phyloP scores from a whole-genome alignment of 2,888 invertebrate genomes.

The Ceratothoa steindachneri region DNA sequence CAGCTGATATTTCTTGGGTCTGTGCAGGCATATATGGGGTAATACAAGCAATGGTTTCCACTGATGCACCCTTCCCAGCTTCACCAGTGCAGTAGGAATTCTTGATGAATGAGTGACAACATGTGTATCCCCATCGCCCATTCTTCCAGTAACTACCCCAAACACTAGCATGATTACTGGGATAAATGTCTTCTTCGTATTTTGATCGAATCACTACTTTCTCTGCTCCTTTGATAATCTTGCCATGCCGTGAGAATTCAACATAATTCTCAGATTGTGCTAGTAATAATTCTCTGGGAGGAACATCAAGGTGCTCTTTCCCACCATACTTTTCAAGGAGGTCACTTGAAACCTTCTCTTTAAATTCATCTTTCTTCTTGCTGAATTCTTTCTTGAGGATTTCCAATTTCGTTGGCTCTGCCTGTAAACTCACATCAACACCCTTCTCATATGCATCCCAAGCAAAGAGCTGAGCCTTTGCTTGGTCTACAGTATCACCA shows the following conservation, averaged over 20 bases:
- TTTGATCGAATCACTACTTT: constrained; percentile 76
- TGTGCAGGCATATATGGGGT: not conserved
- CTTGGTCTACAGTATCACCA: constrained; percentile 88
- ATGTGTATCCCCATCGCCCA: constrained; percentile 93
- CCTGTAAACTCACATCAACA: constrained; percentile 88
- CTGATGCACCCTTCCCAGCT: constrained; percentile 58
- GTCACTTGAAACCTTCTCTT: constrained; percentile 72
- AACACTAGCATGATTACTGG: constrained; percentile 88
- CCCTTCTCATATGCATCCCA: constrained; percentile 94
- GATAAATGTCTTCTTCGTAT: constrained; percentile 88
- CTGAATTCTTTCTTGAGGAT: constrained; percentile 83
- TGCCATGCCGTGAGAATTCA: constrained; percentile 90
- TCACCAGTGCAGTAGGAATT: constrained; percentile 85
- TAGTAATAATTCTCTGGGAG: constrained; percentile 79
- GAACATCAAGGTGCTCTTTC: constrained; percentile 76
- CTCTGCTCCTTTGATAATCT: constrained; percentile 73
- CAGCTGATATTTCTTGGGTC: constrained; percentile 49
- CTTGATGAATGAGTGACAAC: constrained; percentile 84
- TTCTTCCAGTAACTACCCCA: constrained; percentile 95
- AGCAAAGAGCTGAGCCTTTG: constrained; percentile 88
- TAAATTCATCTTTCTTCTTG: constrained; percentile 81
- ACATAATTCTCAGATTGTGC: constrained; percentile 95
- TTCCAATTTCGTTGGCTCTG: constrained; percentile 96
- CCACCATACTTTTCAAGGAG: constrained; percentile 93
- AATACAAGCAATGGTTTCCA: constrained; percentile 17